phyloP scores from a whole-genome alignment of 2,797 vertebrate species.

The Channa striata region DNA sequence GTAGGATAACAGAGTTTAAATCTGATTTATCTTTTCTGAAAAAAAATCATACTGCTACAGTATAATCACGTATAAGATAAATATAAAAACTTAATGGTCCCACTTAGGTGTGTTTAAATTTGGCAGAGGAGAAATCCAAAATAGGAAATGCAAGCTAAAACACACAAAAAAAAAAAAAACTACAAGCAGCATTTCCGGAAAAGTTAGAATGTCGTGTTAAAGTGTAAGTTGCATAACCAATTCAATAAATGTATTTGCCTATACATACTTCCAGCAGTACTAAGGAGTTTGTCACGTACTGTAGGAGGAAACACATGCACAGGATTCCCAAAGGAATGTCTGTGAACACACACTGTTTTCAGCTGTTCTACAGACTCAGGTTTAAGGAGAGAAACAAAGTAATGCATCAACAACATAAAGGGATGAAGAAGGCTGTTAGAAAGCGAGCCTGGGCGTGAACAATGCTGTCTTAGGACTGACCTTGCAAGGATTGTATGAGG shows the following conservation, averaged over 20 bases:
- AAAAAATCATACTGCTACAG: not conserved
- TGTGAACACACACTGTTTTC: not conserved
- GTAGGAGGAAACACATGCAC: not conserved
- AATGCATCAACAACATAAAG: not conserved
- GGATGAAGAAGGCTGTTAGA: not conserved
- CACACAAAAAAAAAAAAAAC: no score
- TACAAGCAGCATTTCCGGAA: no score
- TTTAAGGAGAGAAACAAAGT: not conserved
- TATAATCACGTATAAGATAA: not conserved
- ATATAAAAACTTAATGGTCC: not conserved
- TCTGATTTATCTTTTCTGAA: not conserved
- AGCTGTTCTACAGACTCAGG: not conserved
- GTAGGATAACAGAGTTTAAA: not conserved
- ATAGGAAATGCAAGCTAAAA: no score
- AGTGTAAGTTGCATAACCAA: not conserved
- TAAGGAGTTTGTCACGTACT: not conserved
- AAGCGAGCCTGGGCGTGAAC: not conserved
- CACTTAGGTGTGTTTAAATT: not conserved
- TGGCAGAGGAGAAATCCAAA: not conserved
- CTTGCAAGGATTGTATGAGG: not conserved
- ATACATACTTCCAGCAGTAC: no score
- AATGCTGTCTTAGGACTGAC: not conserved
- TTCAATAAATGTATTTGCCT: not conserved
- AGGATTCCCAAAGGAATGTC: no score
- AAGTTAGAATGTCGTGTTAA: no score